Base-by-base conservation (phyloP, 2,113 vertebrate genomes). In the Monopterus albus region DNA sequence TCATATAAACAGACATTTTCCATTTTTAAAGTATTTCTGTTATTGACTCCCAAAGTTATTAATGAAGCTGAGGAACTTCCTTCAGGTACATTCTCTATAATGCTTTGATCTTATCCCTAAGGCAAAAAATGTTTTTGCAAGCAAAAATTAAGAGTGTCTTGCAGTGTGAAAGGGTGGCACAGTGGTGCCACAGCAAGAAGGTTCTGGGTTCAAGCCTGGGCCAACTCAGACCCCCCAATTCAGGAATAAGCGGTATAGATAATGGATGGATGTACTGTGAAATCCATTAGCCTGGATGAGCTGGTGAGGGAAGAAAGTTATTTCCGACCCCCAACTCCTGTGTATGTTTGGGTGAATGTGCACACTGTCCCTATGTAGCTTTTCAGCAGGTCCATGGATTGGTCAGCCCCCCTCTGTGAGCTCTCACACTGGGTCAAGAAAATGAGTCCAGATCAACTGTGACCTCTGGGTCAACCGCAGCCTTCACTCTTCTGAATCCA, bases 391-490 rank as follows among this genome's bases (percentile, higher is more conserved):
- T 58, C 50, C 55, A 64, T 31, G 50, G 61, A 62, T 79, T 70
- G 66, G 40, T 72, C 62, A 52, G 38, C 29, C 57, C 47, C 63
- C 50, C n/a, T 23, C 36, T 49, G 46, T 66, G 60, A 57, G 74
- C 72, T 55, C 46, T 78, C 78, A 75, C 64, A 79, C 76, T 75
- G 83, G 64, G 75, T 75, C 76, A 75, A 26, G 52, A 79, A 80
- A 74, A 86, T 74, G 57, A 84, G 76, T 72, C 59, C 67, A 68
- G 67, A 62, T 75, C 56, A 61, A 29, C 52, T 59, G 59, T 59
- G 76, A 85, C 78, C 78, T 81, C 20, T 25, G 56, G 56, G 61
- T 79, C 53, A 67, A 67, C 51, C 58, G 59, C 57, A 29, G 18
- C 39, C 29, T 49, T 72, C 25, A 20, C 58, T 28, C 3, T 21